Percentiles rank a stretch among this genome's conserved stretches.
Evolutionary conservation across 2,113 vertebrate genomes (phyloP).

Genomic region (Polyodon spathula): DNA sequence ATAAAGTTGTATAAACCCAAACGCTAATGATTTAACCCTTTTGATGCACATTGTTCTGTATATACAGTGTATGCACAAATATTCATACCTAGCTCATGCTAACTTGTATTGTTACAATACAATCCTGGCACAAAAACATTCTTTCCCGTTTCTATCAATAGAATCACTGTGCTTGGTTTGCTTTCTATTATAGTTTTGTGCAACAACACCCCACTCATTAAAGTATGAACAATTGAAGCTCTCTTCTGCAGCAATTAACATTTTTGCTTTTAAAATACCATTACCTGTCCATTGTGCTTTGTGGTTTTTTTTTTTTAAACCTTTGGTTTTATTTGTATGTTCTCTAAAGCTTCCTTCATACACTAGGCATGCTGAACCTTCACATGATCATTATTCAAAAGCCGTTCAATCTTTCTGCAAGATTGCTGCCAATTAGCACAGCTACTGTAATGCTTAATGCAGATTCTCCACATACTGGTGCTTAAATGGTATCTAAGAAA

Average conservation of each 20-base stretch:
- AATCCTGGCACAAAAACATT: too few relatives aligned
- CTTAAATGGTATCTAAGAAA: too few relatives aligned
- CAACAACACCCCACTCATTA: slow-evolving; percentile 2
- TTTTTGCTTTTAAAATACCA: slow-evolving; percentile 16
- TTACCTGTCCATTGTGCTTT: not conserved
- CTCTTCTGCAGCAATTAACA: slow-evolving; percentile 14
- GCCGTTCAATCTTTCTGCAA: slow-evolving; percentile 10
- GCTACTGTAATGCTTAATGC: slow-evolving; percentile 13
- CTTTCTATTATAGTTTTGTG: not conserved
- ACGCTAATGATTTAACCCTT: too few relatives aligned
- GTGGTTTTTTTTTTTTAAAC: slow-evolving; percentile 3
- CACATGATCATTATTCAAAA: slow-evolving; percentile 8
- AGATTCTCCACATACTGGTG: too few relatives aligned
- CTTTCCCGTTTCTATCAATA: not conserved
- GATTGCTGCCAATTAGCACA: slow-evolving; percentile 20
- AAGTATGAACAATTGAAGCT: slow-evolving; percentile 20
- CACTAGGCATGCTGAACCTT: slow-evolving; percentile 4
- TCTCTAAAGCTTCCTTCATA: not conserved
- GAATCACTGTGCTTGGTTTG: slow-evolving; percentile 1
- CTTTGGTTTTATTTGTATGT: not conserved
- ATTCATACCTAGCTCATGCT: too few relatives aligned
- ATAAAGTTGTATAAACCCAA: too few relatives aligned
- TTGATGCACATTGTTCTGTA: too few relatives aligned
- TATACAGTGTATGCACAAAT: too few relatives aligned
- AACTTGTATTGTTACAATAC: too few relatives aligned